These are phyloP conservation scores for Tipula vernalis DNA, from an alignment of 2,888 invertebrate species.

Conservation along the genomic window DNA sequence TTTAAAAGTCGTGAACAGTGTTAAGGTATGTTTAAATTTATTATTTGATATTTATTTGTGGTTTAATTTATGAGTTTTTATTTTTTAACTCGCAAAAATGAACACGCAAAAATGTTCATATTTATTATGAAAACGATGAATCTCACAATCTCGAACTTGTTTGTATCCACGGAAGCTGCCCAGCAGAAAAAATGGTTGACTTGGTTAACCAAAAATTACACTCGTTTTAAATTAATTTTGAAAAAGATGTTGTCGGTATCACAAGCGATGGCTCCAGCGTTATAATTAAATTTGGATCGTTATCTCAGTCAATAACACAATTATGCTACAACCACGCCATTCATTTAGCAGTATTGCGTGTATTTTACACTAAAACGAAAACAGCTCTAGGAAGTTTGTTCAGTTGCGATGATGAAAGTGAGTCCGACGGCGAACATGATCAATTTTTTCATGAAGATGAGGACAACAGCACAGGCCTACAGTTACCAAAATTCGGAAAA, in stretches of 20 bases:
- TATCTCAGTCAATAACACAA: background rate
- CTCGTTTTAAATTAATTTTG: background rate
- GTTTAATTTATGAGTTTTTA: no score
- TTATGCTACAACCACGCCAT: conserved; percentile 9
- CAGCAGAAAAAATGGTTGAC: background rate
- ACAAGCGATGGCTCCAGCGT: no score
- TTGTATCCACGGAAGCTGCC: conserved; percentile 6
- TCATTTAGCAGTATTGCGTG: background rate
- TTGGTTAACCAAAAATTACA: background rate
- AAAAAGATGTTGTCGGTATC: background rate
- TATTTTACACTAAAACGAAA: background rate
- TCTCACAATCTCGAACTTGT: no score
- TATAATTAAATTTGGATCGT: background rate
- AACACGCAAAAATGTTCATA: no score
- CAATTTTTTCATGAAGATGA: no score
- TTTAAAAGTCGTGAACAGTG: no score
- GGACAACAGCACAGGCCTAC: background rate
- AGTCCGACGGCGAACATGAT: background rate
- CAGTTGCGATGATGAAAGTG: background rate
- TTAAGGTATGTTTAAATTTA: no score
- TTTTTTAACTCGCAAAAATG: no score
- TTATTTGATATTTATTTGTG: no score
- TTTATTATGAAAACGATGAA: no score
- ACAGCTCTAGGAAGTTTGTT: background rate
- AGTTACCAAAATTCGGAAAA: background rate